phyloP scores from a whole-genome alignment of 1,140 invertebrate species.

The Mycetomoellerius zeteki region DNA sequence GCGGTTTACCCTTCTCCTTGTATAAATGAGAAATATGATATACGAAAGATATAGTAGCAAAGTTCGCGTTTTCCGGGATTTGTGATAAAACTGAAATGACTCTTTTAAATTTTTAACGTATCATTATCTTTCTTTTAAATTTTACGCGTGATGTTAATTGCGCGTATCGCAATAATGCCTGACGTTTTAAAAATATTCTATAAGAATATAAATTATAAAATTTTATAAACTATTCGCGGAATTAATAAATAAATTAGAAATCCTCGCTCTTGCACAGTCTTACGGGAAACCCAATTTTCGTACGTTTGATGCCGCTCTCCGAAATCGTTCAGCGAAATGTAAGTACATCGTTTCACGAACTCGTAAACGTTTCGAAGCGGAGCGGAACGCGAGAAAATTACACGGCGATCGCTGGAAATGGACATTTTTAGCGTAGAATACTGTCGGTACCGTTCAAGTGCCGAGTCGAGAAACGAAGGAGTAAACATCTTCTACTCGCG shows the following conservation, averaged over 20 bases:
- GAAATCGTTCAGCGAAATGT: slow-evolving; percentile 41
- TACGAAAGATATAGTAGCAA: background rate
- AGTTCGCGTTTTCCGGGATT: background rate
- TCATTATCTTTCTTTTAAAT: background rate
- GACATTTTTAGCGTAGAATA: slow-evolving; percentile 38
- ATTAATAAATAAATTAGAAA: slow-evolving; percentile 21
- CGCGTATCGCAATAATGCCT: background rate
- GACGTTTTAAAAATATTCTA: background rate
- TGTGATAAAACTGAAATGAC: background rate
- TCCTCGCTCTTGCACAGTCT: background rate
- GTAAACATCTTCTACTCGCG: slow-evolving; percentile 51
- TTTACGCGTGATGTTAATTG: background rate
- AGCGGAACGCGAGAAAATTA: slow-evolving; percentile 52
- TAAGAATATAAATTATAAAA: background rate
- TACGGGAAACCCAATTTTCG: slow-evolving; percentile 35
- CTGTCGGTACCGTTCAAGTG: slow-evolving; percentile 7
- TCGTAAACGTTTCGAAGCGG: slow-evolving; percentile 40
- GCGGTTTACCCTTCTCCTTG: slow-evolving; percentile 23
- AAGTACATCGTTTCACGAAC: slow-evolving; percentile 43
- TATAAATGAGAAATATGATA: slow-evolving; percentile 35
- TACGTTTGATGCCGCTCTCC: slow-evolving; percentile 26
- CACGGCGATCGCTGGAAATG: slow-evolving; percentile 42
- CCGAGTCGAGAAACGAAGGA: slow-evolving; percentile 38
- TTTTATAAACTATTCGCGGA: background rate
- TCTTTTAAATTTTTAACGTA: background rate